Evolutionary conservation across 2,888 invertebrate species (phyloP), one percentile per base, ranked within the genome.

Genomic region (Drosophila quinaria): DNA sequence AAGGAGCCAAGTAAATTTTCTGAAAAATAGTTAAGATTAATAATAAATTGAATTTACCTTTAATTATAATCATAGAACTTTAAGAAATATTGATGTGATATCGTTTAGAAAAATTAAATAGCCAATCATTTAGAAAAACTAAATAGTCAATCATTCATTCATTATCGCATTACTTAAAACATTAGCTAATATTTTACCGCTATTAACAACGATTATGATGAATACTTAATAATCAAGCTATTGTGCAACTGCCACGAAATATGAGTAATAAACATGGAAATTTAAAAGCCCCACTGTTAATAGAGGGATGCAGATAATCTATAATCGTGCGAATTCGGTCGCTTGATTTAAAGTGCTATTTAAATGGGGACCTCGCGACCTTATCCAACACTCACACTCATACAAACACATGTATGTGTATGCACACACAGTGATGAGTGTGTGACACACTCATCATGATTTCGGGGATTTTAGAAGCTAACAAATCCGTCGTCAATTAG

Each of bases 391-490:
- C 46, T 8, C 15, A 25, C 9, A 39, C 10, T 4, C 5, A 25
- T 0, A 42, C 19, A 10, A 19, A 29, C n/a, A 13, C 3, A 22
- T 22, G 0, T 44, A 4, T 35, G 5, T 35, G 41, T 41, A 15
- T n/a, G n/a, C n/a, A n/a, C n/a, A n/a, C n/a, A n/a, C n/a, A n/a
- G n/a, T n/a, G n/a, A n/a, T n/a, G n/a, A n/a, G n/a, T n/a, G n/a
- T n/a, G n/a, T n/a, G n/a, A n/a, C 41, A 17, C 10, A 9, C 10
- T 33, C 17, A 63, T 52, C 49, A 60, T 29, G 19, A 15, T 58
- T 73, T 73, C 6, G 75, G 75, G 79, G 63, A 72, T 72, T 74
- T 47, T 25, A 39, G 41, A 42, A 17, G 46, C 22, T 6, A 42
- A 74, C 62, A 67, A 55, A 51, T 17, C 19, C 54, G 42, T 33